These are phyloP conservation scores for Brachyistius frenatus DNA, from an alignment of 2,113 vertebrate species.

Conservation along the genomic window DNA sequence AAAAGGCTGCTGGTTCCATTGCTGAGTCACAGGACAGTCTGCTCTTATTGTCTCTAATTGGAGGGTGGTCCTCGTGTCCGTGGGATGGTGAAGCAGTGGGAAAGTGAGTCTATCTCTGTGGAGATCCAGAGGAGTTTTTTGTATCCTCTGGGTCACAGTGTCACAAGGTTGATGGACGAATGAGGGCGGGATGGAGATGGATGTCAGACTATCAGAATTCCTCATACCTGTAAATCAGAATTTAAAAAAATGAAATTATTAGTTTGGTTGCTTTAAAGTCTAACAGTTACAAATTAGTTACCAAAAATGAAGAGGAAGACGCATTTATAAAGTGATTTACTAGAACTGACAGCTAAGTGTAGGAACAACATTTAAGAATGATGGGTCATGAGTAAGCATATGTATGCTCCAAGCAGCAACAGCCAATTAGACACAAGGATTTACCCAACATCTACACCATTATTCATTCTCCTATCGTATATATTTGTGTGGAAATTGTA, in stretches of 20 bases:
- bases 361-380: no score
- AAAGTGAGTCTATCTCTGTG: slow-evolving; percentile 36
- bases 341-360: no score
- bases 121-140: slow-evolving; percentile 27
- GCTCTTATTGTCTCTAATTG: slow-evolving; percentile 44
- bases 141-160: slow-evolving; percentile 11
- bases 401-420: no score
- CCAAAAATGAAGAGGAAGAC: no score
- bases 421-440: no score
- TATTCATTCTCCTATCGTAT: no score
- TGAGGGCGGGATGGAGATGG: slow-evolving; percentile 9
- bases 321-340: no score
- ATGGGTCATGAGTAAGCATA: no score
- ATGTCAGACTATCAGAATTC: background rate
- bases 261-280: background rate
- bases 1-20: slow-evolving; percentile 61
- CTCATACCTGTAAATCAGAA: slow-evolving; percentile 19
- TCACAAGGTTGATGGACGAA: slow-evolving; percentile 31
- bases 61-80: slow-evolving; percentile 34
- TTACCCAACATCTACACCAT: no score
- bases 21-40: slow-evolving; percentile 23
- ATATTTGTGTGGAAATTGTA: no score
- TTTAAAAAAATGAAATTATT: background rate
- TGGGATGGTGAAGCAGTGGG: slow-evolving; percentile 41
- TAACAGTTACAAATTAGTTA: no score